Conservation (phyloP, 1,140 invertebrate genomes). For the fruit fly (Drosophila melanogaster) region DNA sequence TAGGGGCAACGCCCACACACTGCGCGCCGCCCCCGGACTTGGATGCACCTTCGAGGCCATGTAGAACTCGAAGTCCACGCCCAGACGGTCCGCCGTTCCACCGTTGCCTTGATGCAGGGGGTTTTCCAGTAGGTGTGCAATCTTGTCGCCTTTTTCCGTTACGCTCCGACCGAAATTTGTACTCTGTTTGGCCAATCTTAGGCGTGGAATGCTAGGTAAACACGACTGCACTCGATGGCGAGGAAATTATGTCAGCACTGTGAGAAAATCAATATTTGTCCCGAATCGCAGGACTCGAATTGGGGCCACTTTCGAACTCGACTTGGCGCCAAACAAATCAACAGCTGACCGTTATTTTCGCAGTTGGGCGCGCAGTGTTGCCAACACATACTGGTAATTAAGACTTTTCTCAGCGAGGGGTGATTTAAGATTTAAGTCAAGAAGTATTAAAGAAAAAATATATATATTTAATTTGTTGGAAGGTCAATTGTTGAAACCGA, state of each 20-base stretch:
- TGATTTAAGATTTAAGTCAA: neutral
- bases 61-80: slow-evolving; percentile 80
- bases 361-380: neutral
- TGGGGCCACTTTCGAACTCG: slow-evolving; percentile 52
- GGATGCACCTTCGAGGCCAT: slow-evolving; percentile 87
- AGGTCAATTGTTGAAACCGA: too few relatives aligned
- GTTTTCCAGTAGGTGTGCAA: slow-evolving; percentile 83
- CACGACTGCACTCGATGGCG: slow-evolving; percentile 28
- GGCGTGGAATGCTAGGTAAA: slow-evolving; percentile 27
- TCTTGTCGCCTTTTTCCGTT: slow-evolving; percentile 69
- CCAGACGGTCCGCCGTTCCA: slow-evolving; percentile 77
- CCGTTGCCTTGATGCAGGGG: slow-evolving; percentile 77
- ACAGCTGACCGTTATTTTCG: slow-evolving; percentile 42
- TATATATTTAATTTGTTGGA: too few relatives aligned
- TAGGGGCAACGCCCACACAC: slow-evolving; percentile 92
- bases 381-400: neutral
- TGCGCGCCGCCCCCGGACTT: slow-evolving; percentile 93
- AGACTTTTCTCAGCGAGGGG: neutral
- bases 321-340: slow-evolving; percentile 54
- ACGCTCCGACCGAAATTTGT: slow-evolving; percentile 15
- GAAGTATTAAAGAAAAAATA: too few relatives aligned
- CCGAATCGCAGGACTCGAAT: slow-evolving; percentile 57
- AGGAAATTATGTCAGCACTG: slow-evolving; percentile 74
- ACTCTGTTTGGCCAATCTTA: neutral
- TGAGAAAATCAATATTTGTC: slow-evolving; percentile 66